phyloP scores from a whole-genome alignment of 2,888 invertebrate species.

The Nymphalis urticae region DNA sequence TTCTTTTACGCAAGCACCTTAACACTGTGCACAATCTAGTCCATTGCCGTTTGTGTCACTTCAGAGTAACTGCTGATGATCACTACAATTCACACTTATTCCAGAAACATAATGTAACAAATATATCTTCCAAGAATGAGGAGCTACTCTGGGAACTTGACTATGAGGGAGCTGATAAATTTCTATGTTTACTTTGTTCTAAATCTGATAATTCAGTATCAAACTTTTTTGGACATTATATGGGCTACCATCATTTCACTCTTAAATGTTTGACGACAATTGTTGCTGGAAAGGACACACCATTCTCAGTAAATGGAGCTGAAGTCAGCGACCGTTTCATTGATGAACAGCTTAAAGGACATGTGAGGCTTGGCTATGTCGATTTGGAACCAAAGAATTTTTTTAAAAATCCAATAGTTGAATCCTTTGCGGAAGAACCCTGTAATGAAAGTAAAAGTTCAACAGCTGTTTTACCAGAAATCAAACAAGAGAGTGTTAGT shows the following conservation, averaged over 20 bases:
- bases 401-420: constrained; percentile 18
- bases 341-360: constrained; percentile 58
- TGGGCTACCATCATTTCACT: constrained; percentile 73
- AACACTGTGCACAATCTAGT: constrained; percentile 62
- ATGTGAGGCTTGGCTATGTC: constrained; percentile 61
- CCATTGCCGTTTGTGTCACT: constrained; percentile 72
- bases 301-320: constrained; percentile 66
- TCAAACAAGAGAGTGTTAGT: constrained; percentile 50
- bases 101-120: constrained; percentile 69
- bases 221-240: constrained; percentile 70
- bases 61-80: constrained; percentile 64
- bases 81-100: constrained; percentile 66
- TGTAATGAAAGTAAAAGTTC: constrained; percentile 26
- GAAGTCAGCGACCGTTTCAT: constrained; percentile 67
- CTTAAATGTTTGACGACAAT: constrained; percentile 69
- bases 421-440: constrained; percentile 26
- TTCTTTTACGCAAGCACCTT: constrained; percentile 59
- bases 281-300: constrained; percentile 63
- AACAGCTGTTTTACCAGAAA: constrained; percentile 50
- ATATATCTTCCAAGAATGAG: constrained; percentile 55
- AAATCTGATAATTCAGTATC: constrained; percentile 56
- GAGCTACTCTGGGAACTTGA: constrained; percentile 66
- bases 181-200: constrained; percentile 65
- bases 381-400: constrained; percentile 52
- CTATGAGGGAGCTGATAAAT: constrained; percentile 55